A percentile compares a stretch with the other conserved stretches of the same genome.
These are phyloP conservation scores for Trichonephila clavata DNA, from an alignment of 1,140 invertebrate genomes.

Conservation along the genomic window DNA sequence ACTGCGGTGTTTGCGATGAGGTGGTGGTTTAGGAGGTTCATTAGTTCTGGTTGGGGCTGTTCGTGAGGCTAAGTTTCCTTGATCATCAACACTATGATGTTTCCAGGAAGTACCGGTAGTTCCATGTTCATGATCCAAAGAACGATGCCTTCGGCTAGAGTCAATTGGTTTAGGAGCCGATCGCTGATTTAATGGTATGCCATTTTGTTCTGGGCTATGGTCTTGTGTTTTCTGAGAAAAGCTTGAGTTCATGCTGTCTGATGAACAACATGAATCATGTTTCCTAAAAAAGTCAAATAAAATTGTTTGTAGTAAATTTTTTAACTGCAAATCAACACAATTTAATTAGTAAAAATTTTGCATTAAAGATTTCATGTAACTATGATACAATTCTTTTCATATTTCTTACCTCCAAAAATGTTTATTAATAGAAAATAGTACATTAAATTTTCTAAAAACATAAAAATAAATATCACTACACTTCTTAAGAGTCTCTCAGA, in stretches of 20 bases:
- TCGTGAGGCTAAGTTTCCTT: constrained; percentile 27
- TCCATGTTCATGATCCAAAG: constrained; percentile 61
- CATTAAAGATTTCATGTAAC: background rate
- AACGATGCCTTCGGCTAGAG: constrained; percentile 48
- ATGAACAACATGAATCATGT: constrained; percentile 75
- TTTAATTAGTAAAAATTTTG: too few species aligned
- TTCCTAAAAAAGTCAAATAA: constrained; percentile 39
- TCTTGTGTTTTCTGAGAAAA: constrained; percentile 65
- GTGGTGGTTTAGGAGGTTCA: constrained; percentile 58
- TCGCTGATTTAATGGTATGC: constrained; percentile 42
- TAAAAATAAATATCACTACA: too few species aligned
- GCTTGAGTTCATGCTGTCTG: constrained; percentile 62
- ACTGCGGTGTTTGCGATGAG: constrained; percentile 68
- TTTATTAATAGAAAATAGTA: too few species aligned
- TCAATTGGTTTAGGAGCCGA: constrained; percentile 35
- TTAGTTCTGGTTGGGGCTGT: background rate
- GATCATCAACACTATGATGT: constrained; percentile 69
- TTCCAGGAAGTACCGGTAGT: constrained; percentile 68
- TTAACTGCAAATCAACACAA: too few species aligned
- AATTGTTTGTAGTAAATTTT: too few species aligned
- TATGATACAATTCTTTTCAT: background rate
- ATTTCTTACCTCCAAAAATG: too few species aligned
- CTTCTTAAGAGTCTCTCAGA: too few species aligned
- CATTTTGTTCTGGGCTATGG: constrained; percentile 73
- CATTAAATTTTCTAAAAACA: too few species aligned